Base-by-base conservation (phyloP, 2,797 vertebrate species). In the Schizopygopsis pylzovi region DNA sequence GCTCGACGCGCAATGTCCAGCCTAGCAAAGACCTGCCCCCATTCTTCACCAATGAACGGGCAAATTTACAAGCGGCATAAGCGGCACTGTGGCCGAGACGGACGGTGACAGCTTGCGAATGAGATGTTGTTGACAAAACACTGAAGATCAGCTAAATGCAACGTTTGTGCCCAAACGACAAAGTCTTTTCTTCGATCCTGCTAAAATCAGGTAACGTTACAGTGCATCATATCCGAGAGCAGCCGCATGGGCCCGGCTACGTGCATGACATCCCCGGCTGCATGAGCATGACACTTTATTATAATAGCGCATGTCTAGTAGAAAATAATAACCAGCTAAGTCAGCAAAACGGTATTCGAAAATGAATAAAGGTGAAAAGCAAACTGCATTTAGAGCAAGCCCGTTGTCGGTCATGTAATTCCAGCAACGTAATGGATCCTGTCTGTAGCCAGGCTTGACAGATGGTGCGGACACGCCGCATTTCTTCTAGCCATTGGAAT, bases 121-220 rank as follows among this genome's bases (percentile, higher is more conserved):
- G 52, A 22, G 81, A 75, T 43, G 63, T 79, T 88, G 89, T 91
- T 83, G 91, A 92, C 92, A 92, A 91, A 91, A 90, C n/a, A 90
- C 80, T 78, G 79, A 84, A 89, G 80, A 88, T 73, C n/a, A 37
- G n/a, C 28, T 91, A 89, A 91, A 92, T 88, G 45, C 88, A 86
- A 91, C 82, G 68, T 89, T 72, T 83, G 76, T 54, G 70, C 85
- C 18, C 37, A 87, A 81, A 83, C 61, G 54, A 49, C 52, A 18
- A n/a, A 25, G 37, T 61, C 0, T 4, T 61, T 79, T 79, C 12
- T 18, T 59, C 76, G 49, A 56, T 43, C 12, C 28, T 16, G 22
- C 67, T 56, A 16, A 59, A 80, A 73, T n/a, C 33, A 54, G 68
- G 68, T 81, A 61, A 61, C 59, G 59, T 25, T 61, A 45, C 11